Conservation (phyloP, 2,797 vertebrate species). For the Clarias fuscus region DNA sequence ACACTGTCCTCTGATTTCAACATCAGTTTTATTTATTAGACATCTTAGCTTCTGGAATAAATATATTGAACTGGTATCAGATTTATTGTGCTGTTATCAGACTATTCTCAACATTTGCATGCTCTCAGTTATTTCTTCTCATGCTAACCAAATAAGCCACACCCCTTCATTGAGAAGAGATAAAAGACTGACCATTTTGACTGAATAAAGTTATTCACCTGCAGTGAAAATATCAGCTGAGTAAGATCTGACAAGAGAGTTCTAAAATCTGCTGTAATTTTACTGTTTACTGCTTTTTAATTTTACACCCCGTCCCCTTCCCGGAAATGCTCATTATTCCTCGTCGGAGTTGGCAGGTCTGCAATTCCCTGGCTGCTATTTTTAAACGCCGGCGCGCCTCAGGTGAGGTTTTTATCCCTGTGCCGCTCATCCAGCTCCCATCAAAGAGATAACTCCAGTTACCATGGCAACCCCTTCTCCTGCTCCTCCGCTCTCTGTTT, state of each 20-base stretch:
- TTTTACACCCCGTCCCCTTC: not conserved
- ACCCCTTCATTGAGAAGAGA: not conserved
- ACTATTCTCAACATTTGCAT: not conserved
- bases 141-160: not conserved
- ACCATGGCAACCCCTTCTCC: conserved; percentile 57
- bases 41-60: not conserved
- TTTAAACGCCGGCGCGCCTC: conserved; percentile 57
- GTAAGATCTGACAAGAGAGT: not conserved
- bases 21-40: not conserved
- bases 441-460: conserved; percentile 62
- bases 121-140: not conserved
- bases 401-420: conserved; percentile 62
- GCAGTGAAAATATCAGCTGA: not conserved
- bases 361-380: conserved; percentile 58
- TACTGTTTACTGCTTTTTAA: not conserved
- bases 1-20: not conserved
- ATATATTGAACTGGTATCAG: not conserved
- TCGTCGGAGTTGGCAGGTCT: conserved; percentile 1
- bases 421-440: conserved; percentile 54
- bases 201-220: not conserved
- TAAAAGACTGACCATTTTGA: no score
- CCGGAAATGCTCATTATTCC: not conserved
- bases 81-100: not conserved
- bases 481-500: conserved; percentile 4
- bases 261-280: not conserved